A percentile compares a stretch with the other conserved stretches of the same genome.
phyloP scores from a whole-genome alignment of 2,113 vertebrate species.

The Ptilorrhoa leucosticta region DNA sequence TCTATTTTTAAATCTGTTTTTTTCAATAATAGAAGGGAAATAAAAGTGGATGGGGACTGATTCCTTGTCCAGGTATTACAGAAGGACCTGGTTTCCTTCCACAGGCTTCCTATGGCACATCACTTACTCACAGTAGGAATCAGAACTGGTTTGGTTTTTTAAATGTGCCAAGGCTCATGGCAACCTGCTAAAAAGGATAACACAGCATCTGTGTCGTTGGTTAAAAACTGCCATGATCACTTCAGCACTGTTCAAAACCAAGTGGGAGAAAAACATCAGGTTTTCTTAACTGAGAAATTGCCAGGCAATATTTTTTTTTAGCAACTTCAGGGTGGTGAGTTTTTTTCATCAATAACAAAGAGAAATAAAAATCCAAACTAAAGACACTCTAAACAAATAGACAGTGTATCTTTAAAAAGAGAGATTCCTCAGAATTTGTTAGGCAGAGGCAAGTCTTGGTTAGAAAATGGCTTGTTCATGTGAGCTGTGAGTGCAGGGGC shows the following conservation, averaged over 20 bases:
- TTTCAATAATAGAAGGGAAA: not conserved
- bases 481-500: not conserved
- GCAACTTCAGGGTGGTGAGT: not conserved
- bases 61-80: not conserved
- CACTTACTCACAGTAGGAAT: not conserved
- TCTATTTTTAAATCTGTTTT: not conserved
- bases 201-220: not conserved
- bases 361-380: not conserved
- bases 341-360: not conserved
- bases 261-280: constrained; percentile 5
- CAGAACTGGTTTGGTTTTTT: not conserved
- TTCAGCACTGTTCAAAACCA: not conserved
- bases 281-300: not conserved
- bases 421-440: not conserved
- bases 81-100: not conserved
- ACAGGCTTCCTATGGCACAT: not conserved
- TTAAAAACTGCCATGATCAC: not conserved
- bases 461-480: not conserved
- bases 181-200: not conserved
- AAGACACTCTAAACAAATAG: not conserved
- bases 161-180: not conserved
- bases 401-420: constrained; percentile 40
- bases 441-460: not conserved
- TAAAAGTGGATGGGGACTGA: not conserved
- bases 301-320: not conserved